Evolutionary conservation across 2,888 invertebrate genomes (phyloP), one percentile per base, ranked within the genome.

Genomic region (Lottia scabra): DNA sequence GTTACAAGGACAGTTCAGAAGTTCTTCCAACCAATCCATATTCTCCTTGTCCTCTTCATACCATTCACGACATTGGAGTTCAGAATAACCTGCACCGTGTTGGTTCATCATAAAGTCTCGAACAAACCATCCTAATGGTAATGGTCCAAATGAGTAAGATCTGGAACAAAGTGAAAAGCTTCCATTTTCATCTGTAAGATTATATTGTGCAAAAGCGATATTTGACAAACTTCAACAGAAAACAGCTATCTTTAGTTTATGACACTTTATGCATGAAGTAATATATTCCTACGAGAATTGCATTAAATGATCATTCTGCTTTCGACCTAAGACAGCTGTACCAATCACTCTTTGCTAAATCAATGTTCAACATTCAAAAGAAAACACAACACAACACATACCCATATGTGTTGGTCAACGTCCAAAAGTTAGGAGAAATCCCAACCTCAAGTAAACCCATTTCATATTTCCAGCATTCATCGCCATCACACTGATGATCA

Each of bases 11-110:
- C 99, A 99, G 46, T 74, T 66, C 8, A 75, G 70, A 8, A 87
- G 73, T 3, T 74, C 68, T 0, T 74, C 43, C 19, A 80, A 95
- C 96, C 87, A 96, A 95, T 90, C 95, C 75, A 92, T 88, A 67
- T 97, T 96, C 65, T 93, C 93, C 88, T 93, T 93, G 63, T 96
- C 93, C 96, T 97, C 97, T 83, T 94, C 93, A 63, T 96, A 93
- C 98, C 98, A 99, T 82, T 94, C 93, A 89, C 96, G 94, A 89
- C 99, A 99, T 85, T 96, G 92, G 4, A 92, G 91, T 74, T 93
- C 92, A 0, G 96, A 92, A 98, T 98, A 99, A 73, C 93, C 92
- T 6, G 89, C 87, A 0, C 98, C 98, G 82, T 94, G 63, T 4
- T 67, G 69, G 1, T 56, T 63, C 0, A 45, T 68, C 81, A 85